Conservation (phyloP, 2,113 vertebrate genomes). For the Diadophis punctatus region DNA sequence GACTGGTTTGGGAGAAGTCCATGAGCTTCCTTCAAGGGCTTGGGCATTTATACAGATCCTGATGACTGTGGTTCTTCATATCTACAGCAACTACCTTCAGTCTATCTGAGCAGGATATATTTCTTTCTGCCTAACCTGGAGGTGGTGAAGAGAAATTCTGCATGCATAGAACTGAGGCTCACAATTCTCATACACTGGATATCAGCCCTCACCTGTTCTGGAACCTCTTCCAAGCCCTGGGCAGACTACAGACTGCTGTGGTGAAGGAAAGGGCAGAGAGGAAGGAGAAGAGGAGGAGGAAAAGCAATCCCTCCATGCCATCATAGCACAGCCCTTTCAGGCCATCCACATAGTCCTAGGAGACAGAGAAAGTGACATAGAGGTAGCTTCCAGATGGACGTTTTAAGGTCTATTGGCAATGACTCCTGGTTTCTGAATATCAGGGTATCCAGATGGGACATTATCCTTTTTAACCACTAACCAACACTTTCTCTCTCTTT, state of each 20-base stretch:
- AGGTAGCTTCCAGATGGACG: not conserved
- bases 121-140: not conserved
- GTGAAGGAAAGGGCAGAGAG: slow-evolving; percentile 85
- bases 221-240: slow-evolving; percentile 87
- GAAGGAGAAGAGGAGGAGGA: slow-evolving; percentile 87
- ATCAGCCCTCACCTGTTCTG: slow-evolving; percentile 73
- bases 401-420: not conserved
- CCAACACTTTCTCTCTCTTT: not conserved
- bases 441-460: not conserved
- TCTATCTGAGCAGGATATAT: not conserved
- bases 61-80: not conserved
- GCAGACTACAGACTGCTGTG: slow-evolving; percentile 84
- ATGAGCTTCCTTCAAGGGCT: not conserved
- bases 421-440: not conserved
- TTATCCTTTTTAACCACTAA: not conserved
- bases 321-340: slow-evolving; percentile 88
- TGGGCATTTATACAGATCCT: not conserved
- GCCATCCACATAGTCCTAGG: slow-evolving; percentile 83
- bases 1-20: not conserved
- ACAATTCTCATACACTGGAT: not conserved
- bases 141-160: not conserved
- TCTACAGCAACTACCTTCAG: not conserved
- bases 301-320: slow-evolving; percentile 86
- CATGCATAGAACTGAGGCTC: not conserved
- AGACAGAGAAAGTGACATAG: not conserved